Percentiles rank a stretch among this genome's conserved stretches.
phyloP scores from a whole-genome alignment of 2,113 vertebrate species.

The Chinchilla lanigera region DNA sequence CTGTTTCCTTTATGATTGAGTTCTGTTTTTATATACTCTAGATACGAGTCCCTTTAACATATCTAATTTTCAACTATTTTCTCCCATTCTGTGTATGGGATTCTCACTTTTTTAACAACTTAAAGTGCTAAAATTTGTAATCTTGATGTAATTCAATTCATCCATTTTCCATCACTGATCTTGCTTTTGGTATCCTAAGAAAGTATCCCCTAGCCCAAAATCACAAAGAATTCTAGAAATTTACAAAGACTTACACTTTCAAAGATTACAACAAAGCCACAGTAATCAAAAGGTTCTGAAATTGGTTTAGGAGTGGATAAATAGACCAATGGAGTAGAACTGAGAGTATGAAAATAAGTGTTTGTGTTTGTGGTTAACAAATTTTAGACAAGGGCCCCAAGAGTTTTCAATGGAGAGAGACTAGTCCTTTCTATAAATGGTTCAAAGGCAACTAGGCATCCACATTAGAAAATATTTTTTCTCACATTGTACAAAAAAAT shows the following conservation, averaged over 20 bases:
- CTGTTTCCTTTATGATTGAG: neutral
- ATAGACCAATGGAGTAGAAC: neutral
- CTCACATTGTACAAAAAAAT: neutral
- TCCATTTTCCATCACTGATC: neutral
- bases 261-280: neutral
- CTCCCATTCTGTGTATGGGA: neutral
- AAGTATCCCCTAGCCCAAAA: neutral
- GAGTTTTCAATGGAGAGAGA: neutral
- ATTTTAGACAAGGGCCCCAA: neutral
- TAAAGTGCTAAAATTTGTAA: neutral
- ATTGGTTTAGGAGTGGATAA: neutral
- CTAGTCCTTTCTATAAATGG: neutral
- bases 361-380: neutral
- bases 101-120: neutral
- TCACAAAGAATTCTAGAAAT: neutral
- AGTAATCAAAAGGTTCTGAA: neutral
- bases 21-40: neutral
- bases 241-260: neutral
- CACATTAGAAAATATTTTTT: neutral
- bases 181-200: neutral
- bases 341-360: neutral
- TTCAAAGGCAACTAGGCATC: neutral
- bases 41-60: neutral
- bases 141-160: neutral
- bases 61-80: neutral